phyloP scores from a whole-genome alignment of 2,797 vertebrate genomes.

The Sebastes umbrosus region DNA sequence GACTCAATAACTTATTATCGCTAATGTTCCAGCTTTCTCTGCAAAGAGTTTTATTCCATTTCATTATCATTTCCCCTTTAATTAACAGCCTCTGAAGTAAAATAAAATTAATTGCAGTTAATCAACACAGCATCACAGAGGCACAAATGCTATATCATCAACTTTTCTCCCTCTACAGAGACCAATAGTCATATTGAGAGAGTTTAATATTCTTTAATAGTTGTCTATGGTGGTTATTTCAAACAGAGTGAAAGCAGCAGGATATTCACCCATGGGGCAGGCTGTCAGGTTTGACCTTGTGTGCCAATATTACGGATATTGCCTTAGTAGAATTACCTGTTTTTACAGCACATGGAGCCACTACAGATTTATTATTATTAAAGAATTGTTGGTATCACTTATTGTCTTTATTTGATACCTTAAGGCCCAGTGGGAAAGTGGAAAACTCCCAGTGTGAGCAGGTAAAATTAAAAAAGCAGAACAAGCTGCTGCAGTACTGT shows the following conservation, averaged over 20 bases:
- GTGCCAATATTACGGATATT: background rate
- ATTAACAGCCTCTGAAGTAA: conserved; percentile 29
- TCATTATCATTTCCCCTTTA: conserved; percentile 17
- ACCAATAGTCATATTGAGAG: background rate
- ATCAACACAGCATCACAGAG: conserved; percentile 12
- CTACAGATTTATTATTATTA: background rate
- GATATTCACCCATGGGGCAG: background rate
- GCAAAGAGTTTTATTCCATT: conserved; percentile 22
- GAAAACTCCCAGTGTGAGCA: background rate
- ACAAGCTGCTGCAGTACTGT: conserved; percentile 8
- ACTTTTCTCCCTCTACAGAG: conserved; percentile 7
- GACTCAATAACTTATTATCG: conserved; percentile 10
- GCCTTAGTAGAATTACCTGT: background rate
- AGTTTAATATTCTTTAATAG: conserved; percentile 2
- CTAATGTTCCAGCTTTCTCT: conserved; percentile 8
- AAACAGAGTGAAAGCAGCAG: background rate
- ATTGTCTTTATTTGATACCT: background rate
- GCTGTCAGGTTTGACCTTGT: conserved; percentile 14
- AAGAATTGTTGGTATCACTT: background rate
- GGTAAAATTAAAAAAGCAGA: background rate
- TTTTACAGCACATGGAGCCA: background rate
- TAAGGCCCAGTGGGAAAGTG: background rate
- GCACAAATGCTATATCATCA: conserved; percentile 19
- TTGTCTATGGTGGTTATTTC: background rate
- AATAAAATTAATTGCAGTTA: conserved; percentile 34